phyloP scores from a whole-genome alignment of 2,888 invertebrate species.

The Dicroscelio sp. region DNA sequence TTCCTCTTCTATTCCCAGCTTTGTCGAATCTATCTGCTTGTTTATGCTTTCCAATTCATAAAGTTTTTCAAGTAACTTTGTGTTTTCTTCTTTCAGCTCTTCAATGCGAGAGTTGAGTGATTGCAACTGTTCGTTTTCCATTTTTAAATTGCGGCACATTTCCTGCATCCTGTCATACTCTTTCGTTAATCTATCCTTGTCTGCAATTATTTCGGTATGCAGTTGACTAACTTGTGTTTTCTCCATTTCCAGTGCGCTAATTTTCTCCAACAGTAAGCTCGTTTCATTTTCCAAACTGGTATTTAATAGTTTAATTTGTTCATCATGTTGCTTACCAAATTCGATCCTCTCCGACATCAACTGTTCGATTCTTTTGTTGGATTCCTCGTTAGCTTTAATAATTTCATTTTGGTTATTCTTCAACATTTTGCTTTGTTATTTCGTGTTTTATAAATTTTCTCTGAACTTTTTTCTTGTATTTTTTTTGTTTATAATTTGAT shows the following conservation, averaged over 20 bases:
- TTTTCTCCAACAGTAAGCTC: neutral
- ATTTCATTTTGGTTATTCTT: conserved; percentile 80
- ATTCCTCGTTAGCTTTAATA: conserved; percentile 63
- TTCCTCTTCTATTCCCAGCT: neutral
- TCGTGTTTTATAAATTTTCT: no score
- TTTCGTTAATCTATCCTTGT: conserved; percentile 10
- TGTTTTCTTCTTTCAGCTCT: conserved; percentile 52
- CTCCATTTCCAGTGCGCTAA: neutral
- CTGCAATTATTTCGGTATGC: neutral
- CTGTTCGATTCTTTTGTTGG: conserved; percentile 25
- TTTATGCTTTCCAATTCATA: neutral
- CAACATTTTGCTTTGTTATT: conserved; percentile 79
- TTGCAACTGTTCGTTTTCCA: conserved; percentile 39
- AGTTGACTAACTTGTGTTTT: neutral
- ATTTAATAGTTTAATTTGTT: no score
- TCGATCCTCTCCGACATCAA: neutral
- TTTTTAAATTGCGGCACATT: neutral
- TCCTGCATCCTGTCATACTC: conserved; percentile 10
- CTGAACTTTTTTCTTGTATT: no score
- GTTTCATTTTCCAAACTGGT: conserved; percentile 7
- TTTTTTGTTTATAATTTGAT: no score
- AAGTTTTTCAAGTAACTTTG: neutral
- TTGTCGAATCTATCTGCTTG: neutral
- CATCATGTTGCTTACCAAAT: neutral
- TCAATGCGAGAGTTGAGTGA: conserved; percentile 30